Evolutionary conservation across 2,113 vertebrate genomes (phyloP), one percentile per base, ranked within the genome.

Genomic region (Rhodinocichla rosea): DNA sequence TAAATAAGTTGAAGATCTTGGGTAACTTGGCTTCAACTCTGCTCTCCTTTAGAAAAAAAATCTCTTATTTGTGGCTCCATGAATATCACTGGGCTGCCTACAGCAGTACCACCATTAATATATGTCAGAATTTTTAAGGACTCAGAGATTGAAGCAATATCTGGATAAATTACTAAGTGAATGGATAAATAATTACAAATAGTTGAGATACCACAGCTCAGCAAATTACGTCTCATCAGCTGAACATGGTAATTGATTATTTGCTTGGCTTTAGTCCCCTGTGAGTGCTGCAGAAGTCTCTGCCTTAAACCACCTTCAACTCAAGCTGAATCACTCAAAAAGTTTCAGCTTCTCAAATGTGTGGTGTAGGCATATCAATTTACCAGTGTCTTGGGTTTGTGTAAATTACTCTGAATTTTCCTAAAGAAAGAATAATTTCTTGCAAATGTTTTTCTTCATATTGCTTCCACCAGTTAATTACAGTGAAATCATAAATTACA

Each of bases 71-170:
- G 49, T 71, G 50, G 15, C 49, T 87, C 62, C 87, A 56, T 94
- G 78, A 92, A 87, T 94, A 84, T 57, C 93, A 90, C 55, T 90
- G 82, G 70, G 39, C 90, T 90, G 47, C 71, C 70, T 77, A 42
- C 42, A 80, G 82, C 83, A 59, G 27, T 20, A 62, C 59, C 67
- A 74, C 16, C 63, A 91, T 94, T 86, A 95, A 95, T 94, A 90
- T 26, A 67, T 77, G 70, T 94, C 85, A 76, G 59, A 24, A 70
- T 39, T 67, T 39, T 92, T 79, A 95, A 74, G 50, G 60, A 52
- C 80, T 74, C 10, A 0, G 77, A 86, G 57, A 45, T 65, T 56
- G 75, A 63, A 88, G 73, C n/a, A 63, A 3, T 73, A 83, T 69
- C 71, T 93, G 63, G 45, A 59, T 83, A 92, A 86, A 88, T 78